A percentile compares a stretch with the other conserved stretches of the same genome.
Conservation (phyloP, 2,888 invertebrate species). For the Dolichomitus sp. region DNA sequence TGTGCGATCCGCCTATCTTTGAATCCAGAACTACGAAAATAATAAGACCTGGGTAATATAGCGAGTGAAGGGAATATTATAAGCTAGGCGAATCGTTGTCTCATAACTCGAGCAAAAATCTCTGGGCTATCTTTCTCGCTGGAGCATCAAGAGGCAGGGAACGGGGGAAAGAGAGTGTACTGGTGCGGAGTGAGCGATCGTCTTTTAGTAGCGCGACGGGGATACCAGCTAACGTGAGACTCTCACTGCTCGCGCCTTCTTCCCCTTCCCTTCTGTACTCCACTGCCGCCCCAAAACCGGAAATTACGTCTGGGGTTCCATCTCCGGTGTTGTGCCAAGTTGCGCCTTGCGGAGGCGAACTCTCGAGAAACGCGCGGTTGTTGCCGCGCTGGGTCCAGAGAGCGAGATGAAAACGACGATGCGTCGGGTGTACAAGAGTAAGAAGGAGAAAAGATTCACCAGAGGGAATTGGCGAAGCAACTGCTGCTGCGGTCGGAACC, state of each 20-base stretch:
- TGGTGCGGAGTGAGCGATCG: constrained; percentile 78
- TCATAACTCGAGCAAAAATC: constrained; percentile 73
- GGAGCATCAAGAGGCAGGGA: constrained; percentile 50
- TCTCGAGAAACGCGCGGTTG: constrained; percentile 41
- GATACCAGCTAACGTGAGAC: constrained; percentile 78
- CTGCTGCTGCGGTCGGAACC: constrained; percentile 51
- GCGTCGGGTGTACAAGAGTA: background rate
- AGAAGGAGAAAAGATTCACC: constrained; percentile 67
- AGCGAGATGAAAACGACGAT: constrained; percentile 46
- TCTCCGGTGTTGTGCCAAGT: constrained; percentile 85
- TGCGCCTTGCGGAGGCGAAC: constrained; percentile 74
- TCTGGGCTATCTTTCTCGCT: constrained; percentile 72
- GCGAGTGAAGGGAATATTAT: constrained; percentile 39
- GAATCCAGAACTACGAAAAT: constrained; percentile 49
- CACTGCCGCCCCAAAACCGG: constrained; percentile 78
- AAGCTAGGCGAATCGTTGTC: constrained; percentile 48
- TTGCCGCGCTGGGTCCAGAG: constrained; percentile 38
- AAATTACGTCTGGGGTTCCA: constrained; percentile 85
- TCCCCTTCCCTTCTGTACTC: constrained; percentile 7
- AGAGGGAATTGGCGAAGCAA: constrained; percentile 70
- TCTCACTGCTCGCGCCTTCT: constrained; percentile 40
- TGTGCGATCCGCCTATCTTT: constrained; percentile 6
- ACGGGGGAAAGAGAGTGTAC: constrained; percentile 35
- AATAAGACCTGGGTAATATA: constrained; percentile 50
- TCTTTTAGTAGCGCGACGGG: constrained; percentile 78